Evolutionary conservation across 2,888 invertebrate species (phyloP), one percentile per base, ranked within the genome.

Genomic region (Celastrina argiolus): DNA sequence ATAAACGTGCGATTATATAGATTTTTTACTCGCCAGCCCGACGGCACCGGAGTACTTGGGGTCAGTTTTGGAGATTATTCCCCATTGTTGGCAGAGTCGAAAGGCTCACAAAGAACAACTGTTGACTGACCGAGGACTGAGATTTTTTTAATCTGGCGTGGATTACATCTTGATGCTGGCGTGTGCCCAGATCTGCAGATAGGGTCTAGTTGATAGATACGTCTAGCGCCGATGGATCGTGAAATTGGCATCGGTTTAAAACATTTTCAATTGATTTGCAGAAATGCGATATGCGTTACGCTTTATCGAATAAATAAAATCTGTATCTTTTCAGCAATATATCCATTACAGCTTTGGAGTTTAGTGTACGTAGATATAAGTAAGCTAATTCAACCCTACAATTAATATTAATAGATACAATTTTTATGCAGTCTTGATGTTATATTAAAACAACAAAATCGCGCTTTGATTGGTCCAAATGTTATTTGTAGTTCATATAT

Each of bases 21-120:
- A 78, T 84, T 85, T 88, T 87, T 87, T 83, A 71, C 65, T 68
- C 66, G 76, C 77, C n/a, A n/a, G n/a, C 80, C 74, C 77, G 74
- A 76, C 76, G 78, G 81, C 81, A 77, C 82, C 82, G 75, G 79
- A 83, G 82, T 77, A 83, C 85, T 88, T 88, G 88, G 91, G 91
- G 91, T 91, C 90, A 91, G 84, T 91, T 91, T 89, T 88, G 88
- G 87, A 85, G 89, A 88, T 90, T 88, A 88, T 80, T 81, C 76
- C 74, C 76, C 76, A 84, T 90, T 89, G 90, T 89, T 78, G 74
- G 71, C 75, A 70, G 74, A 86, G 85, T 85, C 84, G 85, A 87
- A 86, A 87, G 84, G 81, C 72, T 65, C 70, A 87, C 85, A 87
- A 89, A 84, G 77, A 75, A 74, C 74, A 74, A 75, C 81, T 86